Evolutionary conservation across 2,888 invertebrate genomes (phyloP).

Genomic region (Sphinx pinastri): DNA sequence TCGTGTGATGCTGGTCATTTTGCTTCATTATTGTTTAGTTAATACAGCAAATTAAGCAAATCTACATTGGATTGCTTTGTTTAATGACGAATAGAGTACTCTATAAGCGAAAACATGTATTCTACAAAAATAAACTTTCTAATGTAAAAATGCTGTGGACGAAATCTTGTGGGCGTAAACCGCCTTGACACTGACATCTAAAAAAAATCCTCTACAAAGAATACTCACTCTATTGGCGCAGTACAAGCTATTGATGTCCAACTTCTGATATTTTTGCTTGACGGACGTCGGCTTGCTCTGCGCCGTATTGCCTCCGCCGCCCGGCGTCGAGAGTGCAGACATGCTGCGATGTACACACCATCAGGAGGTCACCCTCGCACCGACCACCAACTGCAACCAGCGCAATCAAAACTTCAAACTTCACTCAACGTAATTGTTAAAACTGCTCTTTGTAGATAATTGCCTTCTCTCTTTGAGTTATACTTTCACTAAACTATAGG

Average conservation of each 20-base stretch:
- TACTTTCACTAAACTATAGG: constrained; percentile 25
- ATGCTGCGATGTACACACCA: constrained; percentile 98
- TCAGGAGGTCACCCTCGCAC: constrained; percentile 83
- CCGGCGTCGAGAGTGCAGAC: constrained; percentile 97
- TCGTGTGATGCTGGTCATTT: background rate
- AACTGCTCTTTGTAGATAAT: constrained; percentile 25
- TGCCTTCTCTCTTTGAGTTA: constrained; percentile 30
- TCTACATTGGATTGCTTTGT: background rate
- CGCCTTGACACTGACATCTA: constrained; percentile 34
- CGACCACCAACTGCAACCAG: constrained; percentile 81
- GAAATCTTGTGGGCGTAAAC: constrained; percentile 37
- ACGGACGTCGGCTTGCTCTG: constrained; percentile 85
- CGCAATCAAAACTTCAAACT: constrained; percentile 51
- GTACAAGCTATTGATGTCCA: constrained; percentile 99
- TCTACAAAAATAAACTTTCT: constrained; percentile 17
- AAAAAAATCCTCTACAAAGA: constrained; percentile 26
- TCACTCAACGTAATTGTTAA: constrained; percentile 30
- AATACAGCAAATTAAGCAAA: background rate
- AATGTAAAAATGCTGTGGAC: constrained; percentile 3
- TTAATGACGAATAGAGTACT: background rate
- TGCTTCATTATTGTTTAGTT: background rate
- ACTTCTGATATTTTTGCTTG: constrained; percentile 97
- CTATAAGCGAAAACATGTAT: constrained; percentile 13
- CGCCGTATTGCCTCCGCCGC: constrained; percentile 84
- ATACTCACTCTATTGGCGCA: constrained; percentile 91